Evolutionary conservation across 2,113 vertebrate species (phyloP), one percentile per base, ranked within the genome.

Genomic region (Pterocles burchelli): DNA sequence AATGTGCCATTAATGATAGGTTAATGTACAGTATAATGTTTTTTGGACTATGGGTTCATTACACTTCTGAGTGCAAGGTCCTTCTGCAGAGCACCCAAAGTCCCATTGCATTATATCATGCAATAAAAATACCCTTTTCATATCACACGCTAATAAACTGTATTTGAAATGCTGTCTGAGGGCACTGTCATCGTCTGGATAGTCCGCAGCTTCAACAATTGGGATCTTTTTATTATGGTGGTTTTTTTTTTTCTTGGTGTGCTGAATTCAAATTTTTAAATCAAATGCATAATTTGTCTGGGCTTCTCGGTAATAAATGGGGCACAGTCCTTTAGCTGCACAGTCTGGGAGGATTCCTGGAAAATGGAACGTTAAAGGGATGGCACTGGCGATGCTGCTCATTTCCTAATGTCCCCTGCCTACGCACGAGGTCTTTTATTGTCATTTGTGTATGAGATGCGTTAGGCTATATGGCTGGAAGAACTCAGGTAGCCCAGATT

Each of bases 101-200:
- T 98, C 98, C 98, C 98, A 97, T 93, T 97, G 98, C 98, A 98
- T 98, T 98, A 98, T 98, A 98, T 98, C 98, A 98, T 97, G 97
- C 97, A 98, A 97, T 98, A 98, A 98, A 98, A 98, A 97, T 92
- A 98, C 97, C 98, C 98, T 98, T 98, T 97, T 98, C 95, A 97
- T 97, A 98, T 98, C 98, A 98, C 98, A 98, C 93, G n/a, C 98
- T 98, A 97, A 98, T 98, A 98, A 98, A 97, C 98, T 98, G 98
- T 98, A 96, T 96, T 98, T 98, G 98, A 98, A 98, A 98, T 62
- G 97, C 98, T 97, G 96, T 96, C 96, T 93, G 17, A 98, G 97
- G 97, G 95, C 94, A 73, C 94, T 80, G 82, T 93, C 17, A 62
- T 91, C 93, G 88, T 86, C 94, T 95, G 88, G 71, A 19, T 77